Conservation (phyloP, 2,888 invertebrate genomes). For the Elegia similella region DNA sequence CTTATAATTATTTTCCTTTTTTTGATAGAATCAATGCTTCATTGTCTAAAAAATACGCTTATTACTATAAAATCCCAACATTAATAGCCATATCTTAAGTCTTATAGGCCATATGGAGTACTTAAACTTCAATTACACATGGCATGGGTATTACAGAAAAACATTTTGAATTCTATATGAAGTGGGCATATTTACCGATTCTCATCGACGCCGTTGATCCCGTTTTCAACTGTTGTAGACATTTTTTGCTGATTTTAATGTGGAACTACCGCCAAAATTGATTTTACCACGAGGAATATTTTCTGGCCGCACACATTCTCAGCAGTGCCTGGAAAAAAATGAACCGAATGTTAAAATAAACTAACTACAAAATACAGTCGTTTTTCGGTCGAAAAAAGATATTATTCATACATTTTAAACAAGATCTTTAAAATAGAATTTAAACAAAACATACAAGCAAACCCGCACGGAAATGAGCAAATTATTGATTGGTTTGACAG, state of each 20-base stretch:
- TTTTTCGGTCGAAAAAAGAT: not conserved
- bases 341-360: not conserved
- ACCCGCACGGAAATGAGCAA: not conserved
- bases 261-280: conserved; percentile 17
- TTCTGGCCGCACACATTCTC: conserved; percentile 23
- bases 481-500: not conserved
- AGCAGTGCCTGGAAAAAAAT: conserved; percentile 22
- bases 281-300: conserved; percentile 15
- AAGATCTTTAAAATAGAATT: not conserved
- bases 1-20: too few relatives aligned
- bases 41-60: too few relatives aligned
- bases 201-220: conserved; percentile 59
- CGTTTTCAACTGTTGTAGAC: conserved; percentile 67
- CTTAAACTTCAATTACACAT: too few relatives aligned
- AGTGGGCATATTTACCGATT: conserved; percentile 48
- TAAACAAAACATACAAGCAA: not conserved
- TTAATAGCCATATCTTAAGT: too few relatives aligned
- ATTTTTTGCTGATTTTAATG: conserved; percentile 28
- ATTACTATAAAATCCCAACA: too few relatives aligned
- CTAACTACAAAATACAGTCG: not conserved
- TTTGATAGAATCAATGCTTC: too few relatives aligned
- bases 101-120: too few relatives aligned
- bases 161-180: too few relatives aligned
- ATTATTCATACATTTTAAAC: not conserved
- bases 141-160: too few relatives aligned